phyloP scores from a whole-genome alignment of 2,888 invertebrate species.

The Drosophila tanythrix region DNA sequence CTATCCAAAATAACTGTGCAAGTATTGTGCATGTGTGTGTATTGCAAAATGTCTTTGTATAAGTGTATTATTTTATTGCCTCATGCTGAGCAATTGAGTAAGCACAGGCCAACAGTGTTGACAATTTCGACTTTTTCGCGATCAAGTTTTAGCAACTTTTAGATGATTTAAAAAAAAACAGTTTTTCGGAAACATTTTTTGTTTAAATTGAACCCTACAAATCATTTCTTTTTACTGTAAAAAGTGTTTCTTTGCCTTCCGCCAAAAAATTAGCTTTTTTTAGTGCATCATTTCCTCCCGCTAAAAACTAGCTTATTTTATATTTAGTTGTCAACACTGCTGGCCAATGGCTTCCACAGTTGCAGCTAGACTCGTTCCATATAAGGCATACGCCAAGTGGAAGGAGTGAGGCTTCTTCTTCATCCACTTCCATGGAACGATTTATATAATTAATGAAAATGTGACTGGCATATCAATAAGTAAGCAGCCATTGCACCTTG shows the following conservation, averaged over 20 bases:
- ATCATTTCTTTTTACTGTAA: background rate
- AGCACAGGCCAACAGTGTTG: constrained; percentile 3
- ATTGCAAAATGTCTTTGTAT: background rate
- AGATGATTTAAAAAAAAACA: background rate
- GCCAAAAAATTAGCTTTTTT: background rate
- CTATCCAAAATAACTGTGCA: constrained; percentile 13
- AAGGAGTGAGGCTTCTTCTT: constrained; percentile 30
- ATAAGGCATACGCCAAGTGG: constrained; percentile 40
- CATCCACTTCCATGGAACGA: constrained; percentile 31
- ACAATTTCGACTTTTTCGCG: background rate
- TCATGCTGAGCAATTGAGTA: constrained; percentile 2
- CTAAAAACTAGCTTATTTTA: background rate
- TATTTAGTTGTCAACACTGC: background rate
- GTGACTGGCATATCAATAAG: constrained; percentile 56
- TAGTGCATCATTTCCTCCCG: background rate
- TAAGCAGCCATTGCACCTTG: constrained; percentile 36
- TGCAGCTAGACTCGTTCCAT: background rate
- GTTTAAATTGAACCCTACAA: background rate
- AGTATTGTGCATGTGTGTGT: background rate
- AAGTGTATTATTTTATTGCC: background rate
- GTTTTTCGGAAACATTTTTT: background rate
- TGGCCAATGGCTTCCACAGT: background rate
- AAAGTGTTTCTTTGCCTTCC: background rate
- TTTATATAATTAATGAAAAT: constrained; percentile 54
- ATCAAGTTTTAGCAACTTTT: background rate